Conservation (phyloP, 2,888 invertebrate genomes). For the Oxystoma pomonae region DNA sequence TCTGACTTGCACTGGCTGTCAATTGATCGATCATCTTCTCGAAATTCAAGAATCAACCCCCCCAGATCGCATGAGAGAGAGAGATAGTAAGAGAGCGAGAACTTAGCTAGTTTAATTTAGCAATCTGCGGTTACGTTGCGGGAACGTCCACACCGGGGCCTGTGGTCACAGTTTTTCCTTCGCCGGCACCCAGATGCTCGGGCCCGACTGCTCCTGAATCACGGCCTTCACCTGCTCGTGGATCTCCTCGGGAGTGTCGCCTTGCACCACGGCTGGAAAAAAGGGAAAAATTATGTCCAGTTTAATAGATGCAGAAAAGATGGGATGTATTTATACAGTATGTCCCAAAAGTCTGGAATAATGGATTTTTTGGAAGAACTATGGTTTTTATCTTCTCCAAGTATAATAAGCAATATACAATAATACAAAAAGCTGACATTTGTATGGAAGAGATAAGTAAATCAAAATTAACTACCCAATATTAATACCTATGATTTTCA, state of each 20-base stretch:
- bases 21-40: too few relatives aligned
- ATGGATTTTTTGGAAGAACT: too few relatives aligned
- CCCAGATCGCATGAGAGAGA: conserved; percentile 9
- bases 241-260: conserved; percentile 96
- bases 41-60: conserved; percentile 1
- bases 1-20: too few relatives aligned
- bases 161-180: conserved; percentile 90
- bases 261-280: conserved; percentile 84
- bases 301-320: too few relatives aligned
- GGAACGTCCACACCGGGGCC: conserved; percentile 55
- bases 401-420: too few relatives aligned
- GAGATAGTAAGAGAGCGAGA: not conserved
- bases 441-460: too few relatives aligned
- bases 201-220: conserved; percentile 92
- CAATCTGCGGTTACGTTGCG: conserved; percentile 13
- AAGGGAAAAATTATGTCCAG: not conserved
- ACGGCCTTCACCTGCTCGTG: conserved; percentile 93
- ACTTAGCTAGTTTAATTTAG: not conserved
- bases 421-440: too few relatives aligned
- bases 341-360: too few relatives aligned
- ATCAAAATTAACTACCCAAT: too few relatives aligned
- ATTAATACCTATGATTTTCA: too few relatives aligned
- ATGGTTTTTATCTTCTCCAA: too few relatives aligned
- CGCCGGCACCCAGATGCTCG: conserved; percentile 95
- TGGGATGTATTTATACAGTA: too few relatives aligned